Conservation (phyloP, 2,888 invertebrate species). For the Limnephilus rhombicus region DNA sequence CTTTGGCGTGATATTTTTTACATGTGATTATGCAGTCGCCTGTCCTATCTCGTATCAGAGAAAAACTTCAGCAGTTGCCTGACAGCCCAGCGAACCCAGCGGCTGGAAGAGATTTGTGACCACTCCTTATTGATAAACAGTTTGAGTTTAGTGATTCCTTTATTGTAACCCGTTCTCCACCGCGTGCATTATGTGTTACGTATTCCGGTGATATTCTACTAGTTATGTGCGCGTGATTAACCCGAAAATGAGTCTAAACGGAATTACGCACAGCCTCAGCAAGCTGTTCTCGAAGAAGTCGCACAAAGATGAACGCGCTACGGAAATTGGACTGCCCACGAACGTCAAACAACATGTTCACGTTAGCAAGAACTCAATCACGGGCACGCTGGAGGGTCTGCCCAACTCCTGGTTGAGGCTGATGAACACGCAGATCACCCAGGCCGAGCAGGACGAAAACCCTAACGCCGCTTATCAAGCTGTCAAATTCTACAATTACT, state of each 20-base stretch:
- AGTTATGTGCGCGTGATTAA: slow-evolving; percentile 52
- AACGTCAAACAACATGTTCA: slow-evolving; percentile 92
- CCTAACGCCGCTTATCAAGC: slow-evolving; percentile 94
- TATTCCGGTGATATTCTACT: slow-evolving; percentile 28
- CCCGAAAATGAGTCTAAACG: slow-evolving; percentile 72
- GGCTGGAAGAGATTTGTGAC: slow-evolving; percentile 50
- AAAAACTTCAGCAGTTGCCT: slow-evolving; percentile 27
- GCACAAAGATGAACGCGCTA: slow-evolving; percentile 77
- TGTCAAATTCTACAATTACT: slow-evolving; percentile 92
- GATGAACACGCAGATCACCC: slow-evolving; percentile 89
- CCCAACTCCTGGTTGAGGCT: slow-evolving; percentile 90
- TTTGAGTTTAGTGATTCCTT: slow-evolving; percentile 46
- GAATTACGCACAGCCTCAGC: slow-evolving; percentile 75
- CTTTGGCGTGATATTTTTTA: slow-evolving; percentile 7
- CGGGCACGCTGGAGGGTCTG: slow-evolving; percentile 91
- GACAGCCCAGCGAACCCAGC: slow-evolving; percentile 38
- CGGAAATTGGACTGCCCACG: slow-evolving; percentile 89
- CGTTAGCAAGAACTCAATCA: slow-evolving; percentile 89
- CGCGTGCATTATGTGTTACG: slow-evolving; percentile 32
- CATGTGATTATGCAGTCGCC: slow-evolving; percentile 25
- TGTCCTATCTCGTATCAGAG: neutral
- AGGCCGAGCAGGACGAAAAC: slow-evolving; percentile 92
- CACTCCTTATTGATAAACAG: slow-evolving; percentile 64
- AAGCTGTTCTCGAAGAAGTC: slow-evolving; percentile 75
- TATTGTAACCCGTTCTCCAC: neutral